These are phyloP conservation scores for Notarius quadriscutis DNA, from an alignment of 2,113 vertebrate species.

Conservation along the genomic window DNA sequence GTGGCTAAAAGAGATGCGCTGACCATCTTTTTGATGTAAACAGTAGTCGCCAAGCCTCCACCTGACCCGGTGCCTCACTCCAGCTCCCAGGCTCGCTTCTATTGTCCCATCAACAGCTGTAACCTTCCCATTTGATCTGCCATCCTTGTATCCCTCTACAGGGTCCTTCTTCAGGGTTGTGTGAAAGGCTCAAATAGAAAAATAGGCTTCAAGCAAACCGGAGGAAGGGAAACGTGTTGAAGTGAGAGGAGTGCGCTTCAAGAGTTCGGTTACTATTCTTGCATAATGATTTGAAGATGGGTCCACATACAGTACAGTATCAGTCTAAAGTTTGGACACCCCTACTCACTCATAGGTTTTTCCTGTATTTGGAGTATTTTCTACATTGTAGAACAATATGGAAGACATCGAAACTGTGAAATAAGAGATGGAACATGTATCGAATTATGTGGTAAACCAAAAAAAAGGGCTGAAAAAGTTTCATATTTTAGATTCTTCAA, in stretches of 20 bases:
- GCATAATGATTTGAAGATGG: background rate
- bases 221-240: conserved; percentile 12
- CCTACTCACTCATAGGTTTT: too few relatives aligned
- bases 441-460: too few relatives aligned
- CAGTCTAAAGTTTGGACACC: too few relatives aligned
- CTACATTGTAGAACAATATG: too few relatives aligned
- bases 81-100: conserved; percentile 27
- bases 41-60: conserved; percentile 49
- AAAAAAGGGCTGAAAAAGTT: too few relatives aligned
- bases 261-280: conserved; percentile 30
- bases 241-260: conserved; percentile 52
- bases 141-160: conserved; percentile 29
- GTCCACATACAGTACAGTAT: too few relatives aligned
- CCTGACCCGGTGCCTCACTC: conserved; percentile 48
- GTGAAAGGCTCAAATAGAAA: conserved; percentile 62
- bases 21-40: conserved; percentile 71
- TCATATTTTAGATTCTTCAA: too few relatives aligned
- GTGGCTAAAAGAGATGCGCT: conserved; percentile 46
- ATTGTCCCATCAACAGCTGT: conserved; percentile 46
- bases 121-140: conserved; percentile 51
- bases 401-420: too few relatives aligned
- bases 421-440: too few relatives aligned
- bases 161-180: conserved; percentile 50
- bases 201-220: conserved; percentile 61
- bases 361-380: too few relatives aligned